phyloP scores from a whole-genome alignment of 2,797 vertebrate genomes.

The Enteromius treurensis region DNA sequence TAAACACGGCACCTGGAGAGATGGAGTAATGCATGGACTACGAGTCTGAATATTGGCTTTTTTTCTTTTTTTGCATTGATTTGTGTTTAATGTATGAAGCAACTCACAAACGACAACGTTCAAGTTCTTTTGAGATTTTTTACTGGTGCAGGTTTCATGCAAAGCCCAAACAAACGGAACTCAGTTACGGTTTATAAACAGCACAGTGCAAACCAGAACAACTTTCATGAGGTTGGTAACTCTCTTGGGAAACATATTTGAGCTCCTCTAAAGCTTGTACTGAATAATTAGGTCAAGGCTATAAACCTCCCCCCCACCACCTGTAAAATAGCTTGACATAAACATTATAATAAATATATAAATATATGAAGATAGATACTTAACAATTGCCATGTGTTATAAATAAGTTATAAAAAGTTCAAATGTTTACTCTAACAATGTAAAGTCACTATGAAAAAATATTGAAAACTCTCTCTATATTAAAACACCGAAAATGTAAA shows the following conservation, averaged over 20 bases:
- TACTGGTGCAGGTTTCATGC: not conserved
- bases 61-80: not conserved
- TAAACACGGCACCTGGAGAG: conserved; percentile 67
- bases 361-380: conserved; percentile 15
- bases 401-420: conserved; percentile 18
- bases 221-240: not conserved
- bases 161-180: conserved; percentile 20
- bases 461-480: not conserved
- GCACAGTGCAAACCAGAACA: conserved; percentile 22
- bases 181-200: conserved; percentile 31
- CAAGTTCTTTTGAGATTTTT: not conserved
- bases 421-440: conserved; percentile 6
- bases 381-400: conserved; percentile 19
- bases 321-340: conserved; percentile 25
- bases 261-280: not conserved
- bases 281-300: conserved; percentile 4
- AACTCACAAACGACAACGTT: not conserved
- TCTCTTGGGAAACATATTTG: conserved; percentile 15
- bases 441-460: conserved; percentile 14
- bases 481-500: conserved; percentile 20
- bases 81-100: not conserved
- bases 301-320: not conserved
- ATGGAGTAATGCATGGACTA: conserved; percentile 52
- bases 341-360: conserved; percentile 56
- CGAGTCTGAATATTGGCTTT: not conserved